A percentile compares a stretch with the other conserved stretches of the same genome.
Conservation (phyloP, 2,113 vertebrate genomes). For the Triplophysa siluroides region DNA sequence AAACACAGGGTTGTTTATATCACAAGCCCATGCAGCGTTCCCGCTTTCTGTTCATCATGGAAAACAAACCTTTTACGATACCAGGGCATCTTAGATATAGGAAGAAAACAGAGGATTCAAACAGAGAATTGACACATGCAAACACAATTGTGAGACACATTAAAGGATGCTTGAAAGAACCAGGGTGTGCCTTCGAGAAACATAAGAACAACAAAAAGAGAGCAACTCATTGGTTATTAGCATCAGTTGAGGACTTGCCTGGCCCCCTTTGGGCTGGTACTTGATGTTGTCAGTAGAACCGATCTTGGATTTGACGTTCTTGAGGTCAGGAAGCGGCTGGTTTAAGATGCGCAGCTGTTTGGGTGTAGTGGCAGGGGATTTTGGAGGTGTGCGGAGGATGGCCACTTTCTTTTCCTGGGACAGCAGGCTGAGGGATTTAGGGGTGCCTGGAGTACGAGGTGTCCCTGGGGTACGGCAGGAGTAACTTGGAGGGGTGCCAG, state of each 20-base stretch:
- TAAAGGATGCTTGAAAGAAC: slow-evolving; percentile 3
- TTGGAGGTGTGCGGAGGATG: slow-evolving; percentile 92
- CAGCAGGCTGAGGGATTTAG: slow-evolving; percentile 90
- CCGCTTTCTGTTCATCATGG: slow-evolving; percentile 9
- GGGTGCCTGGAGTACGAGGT: slow-evolving; percentile 88
- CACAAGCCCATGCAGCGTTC: slow-evolving; percentile 19
- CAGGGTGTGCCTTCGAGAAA: background rate
- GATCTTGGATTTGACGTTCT: slow-evolving; percentile 95
- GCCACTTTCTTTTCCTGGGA: slow-evolving; percentile 94
- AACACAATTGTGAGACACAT: slow-evolving; percentile 1
- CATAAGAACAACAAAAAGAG: background rate
- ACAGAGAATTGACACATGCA: background rate
- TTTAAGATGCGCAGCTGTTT: slow-evolving; percentile 95
- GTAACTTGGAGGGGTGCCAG: slow-evolving; percentile 93
- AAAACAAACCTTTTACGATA: background rate
- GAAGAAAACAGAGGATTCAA: slow-evolving; percentile 1
- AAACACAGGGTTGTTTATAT: slow-evolving; percentile 55
- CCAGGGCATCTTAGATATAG: background rate
- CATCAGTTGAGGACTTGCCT: slow-evolving; percentile 76
- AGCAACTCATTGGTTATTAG: background rate
- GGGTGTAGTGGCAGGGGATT: slow-evolving; percentile 90
- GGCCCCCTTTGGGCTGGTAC: slow-evolving; percentile 96
- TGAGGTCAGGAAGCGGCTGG: slow-evolving; percentile 96
- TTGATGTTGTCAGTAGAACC: slow-evolving; percentile 97
- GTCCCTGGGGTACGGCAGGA: slow-evolving; percentile 88